Evolutionary conservation across 1,140 invertebrate genomes (phyloP), one percentile per base, ranked within the genome.

Genomic region (Eupeodes corollae): DNA sequence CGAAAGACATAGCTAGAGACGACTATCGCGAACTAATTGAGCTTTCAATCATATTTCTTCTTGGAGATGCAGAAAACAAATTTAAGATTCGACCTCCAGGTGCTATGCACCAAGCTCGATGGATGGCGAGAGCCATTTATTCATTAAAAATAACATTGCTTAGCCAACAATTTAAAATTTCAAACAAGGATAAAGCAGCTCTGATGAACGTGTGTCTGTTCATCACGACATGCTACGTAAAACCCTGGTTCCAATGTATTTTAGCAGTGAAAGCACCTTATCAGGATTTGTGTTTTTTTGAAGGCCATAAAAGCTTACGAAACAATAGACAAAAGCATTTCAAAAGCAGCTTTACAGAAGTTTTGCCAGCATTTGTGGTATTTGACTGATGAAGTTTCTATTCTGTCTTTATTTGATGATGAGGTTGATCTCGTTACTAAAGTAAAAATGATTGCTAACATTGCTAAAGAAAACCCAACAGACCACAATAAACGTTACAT

Each of bases 1-100:
- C 50, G n/a, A 58, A 58, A 48, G 21, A 12, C 32, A 50, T 58
- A 56, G 48, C 55, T 19, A 47, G 57, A 35, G 61, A 61, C 46
- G 63, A 71, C 48, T 70, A 71, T 49, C 52, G 57, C 16, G 63
- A 70, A 60, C 42, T 71, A 6, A 50, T 72, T 6, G 59, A 69
- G 52, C 51, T 72, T 18, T 55, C 14, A 12, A 49, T 70, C 21
- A 61, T 72, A 34, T 72, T 71, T 57, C 55, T 73, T 19, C 66
- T 63, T 15, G 61, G 52, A 52, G 50, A 59, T 52, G 46, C 26
- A 37, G 57, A 56, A 21, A 53, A 52, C 35, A 58, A 62, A 55
- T 41, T 62, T 31, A 54, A 53, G 46, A 62, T 72, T 43, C 50
- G 54, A 26, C 51, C 35, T 16, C 35, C 35, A 37, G 35, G 35